Base-by-base conservation (phyloP, 2,797 vertebrate genomes). In the Cyprinella venusta region DNA sequence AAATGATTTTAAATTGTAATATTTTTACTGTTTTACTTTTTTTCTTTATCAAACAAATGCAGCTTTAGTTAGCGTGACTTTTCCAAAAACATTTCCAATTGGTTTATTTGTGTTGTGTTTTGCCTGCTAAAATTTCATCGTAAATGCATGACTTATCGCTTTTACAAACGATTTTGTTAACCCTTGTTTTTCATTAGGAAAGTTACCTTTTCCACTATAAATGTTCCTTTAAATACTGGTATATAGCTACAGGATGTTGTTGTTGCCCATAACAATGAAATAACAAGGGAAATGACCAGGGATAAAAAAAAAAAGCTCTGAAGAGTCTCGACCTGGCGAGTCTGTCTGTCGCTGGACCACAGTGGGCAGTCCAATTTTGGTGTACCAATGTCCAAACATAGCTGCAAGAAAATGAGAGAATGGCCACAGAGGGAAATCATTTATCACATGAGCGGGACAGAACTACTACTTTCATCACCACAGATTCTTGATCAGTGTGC, bases 371-470 rank as follows among this genome's bases (percentile, higher is more conserved):
- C 40, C 74, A 48, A 69, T 45, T 71, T 56, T 81, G 79, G 81
- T 85, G 54, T 81, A 63, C 61, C 61, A 30, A 56, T 76, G 48
- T 82, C 61, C 71, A 82, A 76, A 56, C 80, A 75, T 71, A 82
- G 80, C 71, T 42, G 71, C 61, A 80, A 42, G 26, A 72, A 63
- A 80, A 80, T 48, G 68, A 80, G 26, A 76, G 36, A 76, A 42
- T 36, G 40, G 40, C 68, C 69, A 10, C 79, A 63, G 69, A 72
- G 48, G 36, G 64, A 56, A 76, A 76, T 67, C n/a, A 19, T 82
- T 65, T 82, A 65, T 67, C 70, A 54, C 61, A 42, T 30, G 16
- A 56, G n/a, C 2, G 15, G 13, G 12, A 38, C 80, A 52, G 6
- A 82, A 76, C 61, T 15, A 76, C 71, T 56, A 67, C 45, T 82